Base-by-base conservation (phyloP, 2,797 vertebrate genomes). In the Tympanoctomys barrerae region DNA sequence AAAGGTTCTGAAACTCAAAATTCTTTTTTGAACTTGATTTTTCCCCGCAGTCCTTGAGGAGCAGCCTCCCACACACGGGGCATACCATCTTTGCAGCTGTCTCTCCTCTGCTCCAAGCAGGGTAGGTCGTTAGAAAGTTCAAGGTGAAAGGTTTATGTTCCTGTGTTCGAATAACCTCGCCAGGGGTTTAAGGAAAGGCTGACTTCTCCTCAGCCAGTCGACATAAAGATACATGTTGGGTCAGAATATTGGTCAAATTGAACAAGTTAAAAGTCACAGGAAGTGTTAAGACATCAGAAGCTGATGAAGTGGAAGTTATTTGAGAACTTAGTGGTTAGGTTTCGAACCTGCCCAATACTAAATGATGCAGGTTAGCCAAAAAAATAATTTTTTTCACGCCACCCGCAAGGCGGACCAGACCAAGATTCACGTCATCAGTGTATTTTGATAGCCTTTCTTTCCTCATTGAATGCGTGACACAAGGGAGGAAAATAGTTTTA, bases 241-340 rank as follows among this genome's bases (percentile, higher is more conserved):
- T 94, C 80, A 91, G 87, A 94, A 91, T 95, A 79, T 52, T 79
- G 62, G 89, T 96, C 75, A 96, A 70, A 81, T 86, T 87, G 68
- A 95, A 87, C 52, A 57, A 82, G 75, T 57, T 87, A 71, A 95
- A 92, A 97, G 96, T 96, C 96, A 97, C 89, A 97, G 97, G 96
- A 98, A 97, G 84, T 90, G 91, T 77, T 85, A 59, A 94, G 82
- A 96, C 89, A 87, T 94, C 91, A 94, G 87, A 94, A 81, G 86
- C 64, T 2, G 11, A 77, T 89, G 94, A 79, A 86, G 77, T 84
- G 59, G 61, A 61, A 91, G 49, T 70, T 92, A 79, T 68, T 87
- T 96, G 93, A 77, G 87, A 97, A 94, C 82, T 52, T 28, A 68
- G 96, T 94, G 83, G 94, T 96, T 96, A 94, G 28, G 54, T 71